Conservation (phyloP, 1,140 invertebrate genomes). For the Amyelois transitella region DNA sequence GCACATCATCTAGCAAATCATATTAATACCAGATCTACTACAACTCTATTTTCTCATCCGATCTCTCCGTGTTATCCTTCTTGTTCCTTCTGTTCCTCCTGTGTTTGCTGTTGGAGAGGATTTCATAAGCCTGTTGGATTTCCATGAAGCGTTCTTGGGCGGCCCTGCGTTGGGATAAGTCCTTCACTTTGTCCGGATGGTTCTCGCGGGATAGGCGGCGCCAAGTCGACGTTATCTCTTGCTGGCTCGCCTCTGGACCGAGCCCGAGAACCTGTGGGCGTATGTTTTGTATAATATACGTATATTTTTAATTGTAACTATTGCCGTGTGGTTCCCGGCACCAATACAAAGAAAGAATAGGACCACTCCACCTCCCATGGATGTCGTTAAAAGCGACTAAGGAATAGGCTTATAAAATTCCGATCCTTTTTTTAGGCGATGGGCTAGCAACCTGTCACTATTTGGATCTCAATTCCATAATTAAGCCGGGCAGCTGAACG, state of each 20-base stretch:
- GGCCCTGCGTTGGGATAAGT: conserved; percentile 75
- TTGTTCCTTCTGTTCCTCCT: conserved; percentile 83
- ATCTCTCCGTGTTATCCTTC: conserved; percentile 68
- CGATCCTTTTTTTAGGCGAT: too few relatives aligned
- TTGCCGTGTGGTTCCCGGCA: neutral
- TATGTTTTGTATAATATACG: neutral
- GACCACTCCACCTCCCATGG: too few relatives aligned
- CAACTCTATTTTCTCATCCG: neutral
- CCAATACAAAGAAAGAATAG: neutral
- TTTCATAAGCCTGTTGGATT: conserved; percentile 94
- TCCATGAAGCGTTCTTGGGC: conserved; percentile 94
- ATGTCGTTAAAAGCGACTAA: too few relatives aligned
- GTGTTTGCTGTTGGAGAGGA: conserved; percentile 88
- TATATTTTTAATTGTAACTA: neutral
- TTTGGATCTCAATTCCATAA: too few relatives aligned
- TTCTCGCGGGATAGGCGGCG: conserved; percentile 87
- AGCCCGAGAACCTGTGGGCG: conserved; percentile 85
- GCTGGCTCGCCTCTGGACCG: conserved; percentile 83
- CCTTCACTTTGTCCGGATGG: conserved; percentile 94
- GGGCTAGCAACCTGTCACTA: too few relatives aligned
- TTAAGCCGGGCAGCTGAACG: too few relatives aligned
- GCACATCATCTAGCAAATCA: neutral
- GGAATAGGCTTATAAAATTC: too few relatives aligned
- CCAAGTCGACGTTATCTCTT: conserved; percentile 90
- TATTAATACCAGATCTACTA: neutral